Conservation (phyloP, 2,797 vertebrate species). For the Coregonus suidteri region DNA sequence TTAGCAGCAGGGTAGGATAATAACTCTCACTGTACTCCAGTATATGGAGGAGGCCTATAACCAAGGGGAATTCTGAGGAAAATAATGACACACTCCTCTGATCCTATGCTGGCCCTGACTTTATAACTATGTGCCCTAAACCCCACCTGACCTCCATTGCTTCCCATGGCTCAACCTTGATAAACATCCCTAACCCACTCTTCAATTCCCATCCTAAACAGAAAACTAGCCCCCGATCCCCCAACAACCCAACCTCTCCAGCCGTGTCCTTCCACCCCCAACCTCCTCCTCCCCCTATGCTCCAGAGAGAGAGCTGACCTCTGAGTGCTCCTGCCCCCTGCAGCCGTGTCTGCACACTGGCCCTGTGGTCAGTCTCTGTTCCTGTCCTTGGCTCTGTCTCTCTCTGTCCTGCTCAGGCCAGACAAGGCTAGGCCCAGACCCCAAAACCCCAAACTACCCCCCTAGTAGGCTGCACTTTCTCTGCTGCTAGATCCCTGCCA, state of each 20-base stretch:
- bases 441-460: conserved; percentile 30
- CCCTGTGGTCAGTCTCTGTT: conserved; percentile 38
- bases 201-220: background rate
- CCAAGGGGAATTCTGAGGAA: background rate
- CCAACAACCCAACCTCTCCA: background rate
- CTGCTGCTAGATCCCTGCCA: conserved; percentile 53
- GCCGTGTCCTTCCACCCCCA: no score
- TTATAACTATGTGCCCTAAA: background rate
- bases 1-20: conserved; percentile 11
- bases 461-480: conserved; percentile 52
- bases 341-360: conserved; percentile 11
- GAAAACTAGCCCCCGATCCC: conserved; percentile 1
- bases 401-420: conserved; percentile 28
- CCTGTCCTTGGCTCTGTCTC: background rate
- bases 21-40: background rate
- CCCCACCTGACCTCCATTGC: background rate
- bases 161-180: background rate
- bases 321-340: conserved; percentile 39
- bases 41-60: background rate
- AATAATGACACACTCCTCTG: background rate
- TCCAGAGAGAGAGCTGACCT: conserved; percentile 42
- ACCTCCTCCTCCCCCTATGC: background rate
- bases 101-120: background rate
- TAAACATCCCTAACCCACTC: background rate
- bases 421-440: conserved; percentile 21